Conservation (phyloP, 2,888 invertebrate species). For the Habroteleia sp. region DNA sequence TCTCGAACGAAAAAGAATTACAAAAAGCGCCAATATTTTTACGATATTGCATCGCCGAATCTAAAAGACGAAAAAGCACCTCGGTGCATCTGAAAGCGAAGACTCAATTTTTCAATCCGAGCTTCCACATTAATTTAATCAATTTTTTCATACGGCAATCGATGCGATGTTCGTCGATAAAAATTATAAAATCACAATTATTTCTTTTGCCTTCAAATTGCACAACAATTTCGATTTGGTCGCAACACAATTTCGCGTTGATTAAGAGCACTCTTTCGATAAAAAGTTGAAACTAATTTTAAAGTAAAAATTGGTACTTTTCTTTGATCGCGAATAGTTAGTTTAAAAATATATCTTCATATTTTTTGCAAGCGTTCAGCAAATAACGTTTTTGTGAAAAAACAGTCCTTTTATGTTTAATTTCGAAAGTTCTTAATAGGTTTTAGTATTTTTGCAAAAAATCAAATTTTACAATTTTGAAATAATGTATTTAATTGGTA, state of each 20-base stretch:
- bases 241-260: not conserved
- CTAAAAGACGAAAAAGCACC: slow-evolving; percentile 2
- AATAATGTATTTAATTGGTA: no score
- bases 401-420: no score
- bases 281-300: no score
- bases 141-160: slow-evolving; percentile 1
- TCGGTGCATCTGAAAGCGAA: not conserved
- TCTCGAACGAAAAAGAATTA: not conserved
- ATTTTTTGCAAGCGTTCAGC: no score
- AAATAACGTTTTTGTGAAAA: no score
- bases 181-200: slow-evolving; percentile 9
- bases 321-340: no score
- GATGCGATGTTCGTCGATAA: not conserved
- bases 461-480: no score
- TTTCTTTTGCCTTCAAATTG: slow-evolving; percentile 4
- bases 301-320: no score
- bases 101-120: not conserved
- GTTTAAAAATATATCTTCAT: no score
- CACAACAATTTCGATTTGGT: not conserved
- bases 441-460: no score
- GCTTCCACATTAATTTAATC: slow-evolving; percentile 5
- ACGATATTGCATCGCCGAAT: slow-evolving; percentile 5
- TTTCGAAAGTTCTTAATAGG: no score
- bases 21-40: not conserved
- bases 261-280: no score